phyloP scores from a whole-genome alignment of 2,113 vertebrate genomes.

The Sturnira hondurensis region DNA sequence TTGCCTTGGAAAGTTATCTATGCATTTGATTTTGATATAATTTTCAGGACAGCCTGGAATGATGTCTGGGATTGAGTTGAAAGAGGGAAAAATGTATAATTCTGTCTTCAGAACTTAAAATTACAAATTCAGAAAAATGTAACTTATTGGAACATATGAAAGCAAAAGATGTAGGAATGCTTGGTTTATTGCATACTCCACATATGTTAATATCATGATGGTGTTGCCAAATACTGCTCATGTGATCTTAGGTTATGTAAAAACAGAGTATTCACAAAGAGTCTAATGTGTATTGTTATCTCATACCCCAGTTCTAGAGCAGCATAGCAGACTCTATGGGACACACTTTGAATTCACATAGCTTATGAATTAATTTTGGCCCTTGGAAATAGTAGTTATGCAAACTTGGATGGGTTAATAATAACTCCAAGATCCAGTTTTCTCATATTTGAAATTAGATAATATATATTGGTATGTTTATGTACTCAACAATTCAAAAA shows the following conservation, averaged over 20 bases:
- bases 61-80: not conserved
- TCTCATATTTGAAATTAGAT: not conserved
- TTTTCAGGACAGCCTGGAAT: not conserved
- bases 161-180: not conserved
- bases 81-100: not conserved
- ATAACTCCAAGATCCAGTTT: not conserved
- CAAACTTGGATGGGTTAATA: not conserved
- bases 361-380: not conserved
- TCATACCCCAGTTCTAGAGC: not conserved
- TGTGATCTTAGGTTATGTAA: not conserved
- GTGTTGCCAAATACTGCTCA: not conserved
- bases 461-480: not conserved
- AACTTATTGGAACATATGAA: not conserved
- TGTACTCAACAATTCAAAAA: not conserved
- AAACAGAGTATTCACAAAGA: not conserved
- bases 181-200: not conserved
- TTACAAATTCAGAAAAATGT: not conserved
- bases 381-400: not conserved
- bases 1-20: not conserved
- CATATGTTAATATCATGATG: not conserved
- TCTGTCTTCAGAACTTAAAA: not conserved
- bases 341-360: not conserved
- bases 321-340: not conserved
- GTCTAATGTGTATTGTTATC: not conserved
- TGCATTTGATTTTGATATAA: not conserved